phyloP scores from a whole-genome alignment of 2,797 vertebrate genomes.

The Peromyscus nudipes region DNA sequence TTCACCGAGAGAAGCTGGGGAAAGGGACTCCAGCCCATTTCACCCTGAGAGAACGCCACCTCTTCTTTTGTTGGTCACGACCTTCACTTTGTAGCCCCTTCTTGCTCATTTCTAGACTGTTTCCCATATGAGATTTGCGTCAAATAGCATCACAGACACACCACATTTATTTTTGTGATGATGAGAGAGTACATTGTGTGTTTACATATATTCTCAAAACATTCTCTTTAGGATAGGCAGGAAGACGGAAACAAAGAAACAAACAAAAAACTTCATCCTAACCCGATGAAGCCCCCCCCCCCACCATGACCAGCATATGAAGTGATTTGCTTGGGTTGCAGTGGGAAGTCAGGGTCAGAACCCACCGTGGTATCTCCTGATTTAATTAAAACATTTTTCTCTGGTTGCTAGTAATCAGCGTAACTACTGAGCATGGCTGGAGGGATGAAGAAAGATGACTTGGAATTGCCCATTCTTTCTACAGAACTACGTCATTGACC shows the following conservation, averaged over 20 bases:
- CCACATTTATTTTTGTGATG: background rate
- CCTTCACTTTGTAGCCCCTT: background rate
- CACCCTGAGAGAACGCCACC: conserved; percentile 47
- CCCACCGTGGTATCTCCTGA: background rate
- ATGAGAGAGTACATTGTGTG: background rate
- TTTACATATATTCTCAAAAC: background rate
- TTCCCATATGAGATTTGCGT: background rate
- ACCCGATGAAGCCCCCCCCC: background rate
- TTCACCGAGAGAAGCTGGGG: background rate
- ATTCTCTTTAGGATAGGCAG: background rate
- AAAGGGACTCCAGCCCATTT: background rate
- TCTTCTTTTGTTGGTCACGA: background rate
- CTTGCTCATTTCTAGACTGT: background rate
- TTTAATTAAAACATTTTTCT: conserved; percentile 6
- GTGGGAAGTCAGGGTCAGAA: background rate
- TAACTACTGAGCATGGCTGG: background rate
- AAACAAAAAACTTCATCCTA: background rate
- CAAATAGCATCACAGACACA: background rate
- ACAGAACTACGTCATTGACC: background rate
- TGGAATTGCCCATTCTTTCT: background rate
- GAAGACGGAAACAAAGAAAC: background rate
- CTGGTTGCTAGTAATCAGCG: background rate
- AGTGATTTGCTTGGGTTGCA: background rate
- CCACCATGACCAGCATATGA: background rate
- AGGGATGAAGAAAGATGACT: background rate